These are phyloP conservation scores for Phymanthus crucifer DNA, from an alignment of 92 coral and sea anemone genomes.

Conservation along the genomic window DNA sequence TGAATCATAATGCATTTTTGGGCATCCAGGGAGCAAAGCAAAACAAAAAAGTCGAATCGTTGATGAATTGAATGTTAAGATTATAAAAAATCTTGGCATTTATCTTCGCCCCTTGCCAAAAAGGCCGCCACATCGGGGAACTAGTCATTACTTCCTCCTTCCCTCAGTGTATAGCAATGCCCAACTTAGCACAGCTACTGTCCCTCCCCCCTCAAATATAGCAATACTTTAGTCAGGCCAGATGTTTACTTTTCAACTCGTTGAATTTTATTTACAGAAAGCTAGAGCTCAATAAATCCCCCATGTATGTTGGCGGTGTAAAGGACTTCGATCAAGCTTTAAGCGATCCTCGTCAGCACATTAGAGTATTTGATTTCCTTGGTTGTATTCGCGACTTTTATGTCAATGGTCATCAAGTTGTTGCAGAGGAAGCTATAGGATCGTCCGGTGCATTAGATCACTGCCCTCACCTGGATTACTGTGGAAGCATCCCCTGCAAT, in stretches of 20 bases:
- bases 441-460: conserved; percentile 56
- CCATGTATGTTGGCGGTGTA: conserved; percentile 86
- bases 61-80: too few relatives aligned
- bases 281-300: conserved; percentile 71
- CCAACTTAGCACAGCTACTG: too few relatives aligned
- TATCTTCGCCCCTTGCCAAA: too few relatives aligned
- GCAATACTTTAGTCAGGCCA: neutral
- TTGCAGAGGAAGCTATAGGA: conserved; percentile 44
- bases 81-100: too few relatives aligned
- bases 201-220: neutral
- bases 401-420: conserved; percentile 62
- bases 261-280: conserved; percentile 55
- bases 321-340: conserved; percentile 71
- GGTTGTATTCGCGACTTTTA: conserved; percentile 94
- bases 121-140: too few relatives aligned
- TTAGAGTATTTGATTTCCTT: conserved; percentile 76
- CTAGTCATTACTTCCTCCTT: too few relatives aligned
- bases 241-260: neutral
- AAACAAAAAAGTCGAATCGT: too few relatives aligned
- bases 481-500: conserved; percentile 57
- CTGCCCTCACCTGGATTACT: conserved; percentile 82
- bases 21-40: too few relatives aligned
- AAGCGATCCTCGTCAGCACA: conserved; percentile 64
- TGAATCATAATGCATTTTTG: too few relatives aligned
- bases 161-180: too few relatives aligned